Conservation (phyloP, 2,113 vertebrate species). For the Anhinga anhinga region DNA sequence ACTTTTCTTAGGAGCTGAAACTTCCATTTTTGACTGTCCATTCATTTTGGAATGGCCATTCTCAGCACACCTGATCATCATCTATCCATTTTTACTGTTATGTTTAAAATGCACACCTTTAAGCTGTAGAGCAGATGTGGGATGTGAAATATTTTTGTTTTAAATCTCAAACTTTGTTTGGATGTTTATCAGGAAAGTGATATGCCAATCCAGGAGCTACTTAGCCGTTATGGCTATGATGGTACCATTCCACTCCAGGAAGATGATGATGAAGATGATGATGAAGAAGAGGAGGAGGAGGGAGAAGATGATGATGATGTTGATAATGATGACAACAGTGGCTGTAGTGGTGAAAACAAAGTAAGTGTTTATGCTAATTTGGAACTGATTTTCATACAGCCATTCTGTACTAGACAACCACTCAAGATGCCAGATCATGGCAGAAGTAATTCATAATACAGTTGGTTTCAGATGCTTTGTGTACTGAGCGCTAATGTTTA, state of each 20-base stretch:
- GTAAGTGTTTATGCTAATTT: slow-evolving; percentile 23
- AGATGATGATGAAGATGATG: slow-evolving; percentile 84
- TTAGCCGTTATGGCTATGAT: slow-evolving; percentile 93
- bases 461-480: background rate
- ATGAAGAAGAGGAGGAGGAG: slow-evolving; percentile 87
- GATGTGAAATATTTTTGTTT: background rate
- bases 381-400: background rate
- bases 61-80: rapidly evolving
- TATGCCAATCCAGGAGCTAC: slow-evolving; percentile 96
- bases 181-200: slow-evolving; percentile 85
- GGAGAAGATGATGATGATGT: slow-evolving; percentile 83
- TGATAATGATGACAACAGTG: slow-evolving; percentile 91
- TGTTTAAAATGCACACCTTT: background rate
- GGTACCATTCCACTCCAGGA: slow-evolving; percentile 84
- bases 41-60: background rate
- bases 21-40: rapidly evolving
- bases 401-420: rapidly evolving
- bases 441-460: background rate
- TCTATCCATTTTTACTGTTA: rapidly evolving
- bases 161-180: background rate
- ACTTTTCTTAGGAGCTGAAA: background rate
- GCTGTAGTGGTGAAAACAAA: slow-evolving; percentile 87
- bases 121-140: background rate
- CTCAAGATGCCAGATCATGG: background rate
- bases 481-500: background rate